Evolutionary conservation across 2,113 vertebrate species (phyloP).

Genomic region (Chamaetylas fuelleborni): DNA sequence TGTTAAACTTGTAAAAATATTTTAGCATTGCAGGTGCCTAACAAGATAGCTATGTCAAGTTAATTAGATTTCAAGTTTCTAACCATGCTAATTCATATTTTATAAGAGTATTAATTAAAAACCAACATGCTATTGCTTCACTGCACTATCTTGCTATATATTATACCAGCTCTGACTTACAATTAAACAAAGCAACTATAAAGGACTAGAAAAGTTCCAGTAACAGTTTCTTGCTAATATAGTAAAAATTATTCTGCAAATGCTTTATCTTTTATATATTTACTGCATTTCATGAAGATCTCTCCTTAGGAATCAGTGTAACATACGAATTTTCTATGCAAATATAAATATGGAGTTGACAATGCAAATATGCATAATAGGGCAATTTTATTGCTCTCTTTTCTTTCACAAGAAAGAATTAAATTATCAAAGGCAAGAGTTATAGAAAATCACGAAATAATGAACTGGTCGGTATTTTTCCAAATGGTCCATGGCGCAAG

Average conservation of each 20-base stretch:
- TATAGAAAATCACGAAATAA: background rate
- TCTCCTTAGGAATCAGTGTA: background rate
- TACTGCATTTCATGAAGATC: background rate
- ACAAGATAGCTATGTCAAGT: conserved; percentile 60
- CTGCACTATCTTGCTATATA: conserved; percentile 57
- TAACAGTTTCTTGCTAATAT: conserved; percentile 50
- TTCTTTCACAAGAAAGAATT: background rate
- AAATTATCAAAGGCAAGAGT: background rate
- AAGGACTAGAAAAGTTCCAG: conserved; percentile 52
- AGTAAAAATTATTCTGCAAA: conserved; percentile 41
- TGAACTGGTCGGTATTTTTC: background rate
- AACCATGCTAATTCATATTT: conserved; percentile 75
- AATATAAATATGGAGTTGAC: background rate
- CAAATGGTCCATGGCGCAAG: background rate
- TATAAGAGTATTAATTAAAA: conserved; percentile 77
- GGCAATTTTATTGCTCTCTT: background rate
- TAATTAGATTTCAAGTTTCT: conserved; percentile 76
- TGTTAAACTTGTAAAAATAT: conserved; percentile 69
- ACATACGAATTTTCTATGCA: background rate
- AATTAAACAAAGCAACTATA: conserved; percentile 61
- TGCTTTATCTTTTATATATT: conserved; percentile 27
- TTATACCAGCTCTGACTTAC: conserved; percentile 53
- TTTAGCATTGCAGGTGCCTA: conserved; percentile 50
- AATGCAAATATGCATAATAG: conserved; percentile 8
- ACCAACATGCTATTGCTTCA: conserved; percentile 40